Percentiles rank a stretch among this genome's conserved stretches.
phyloP scores from a whole-genome alignment of 2,888 invertebrate genomes.

The Gymnosoma rotundatum region DNA sequence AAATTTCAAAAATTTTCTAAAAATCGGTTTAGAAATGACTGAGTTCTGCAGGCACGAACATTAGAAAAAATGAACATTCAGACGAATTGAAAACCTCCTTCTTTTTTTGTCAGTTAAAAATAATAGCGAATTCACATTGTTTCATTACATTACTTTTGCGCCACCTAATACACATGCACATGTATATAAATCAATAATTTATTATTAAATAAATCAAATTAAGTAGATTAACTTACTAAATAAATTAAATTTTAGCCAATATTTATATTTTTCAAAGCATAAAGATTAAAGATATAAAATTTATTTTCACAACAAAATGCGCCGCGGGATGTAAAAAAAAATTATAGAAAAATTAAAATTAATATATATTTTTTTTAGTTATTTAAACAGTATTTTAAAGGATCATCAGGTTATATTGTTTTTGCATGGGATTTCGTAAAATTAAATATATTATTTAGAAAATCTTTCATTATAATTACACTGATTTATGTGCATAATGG shows the following conservation, averaged over 20 bases:
- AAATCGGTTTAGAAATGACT: too few species aligned
- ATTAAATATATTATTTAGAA: not conserved
- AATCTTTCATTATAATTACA: not conserved
- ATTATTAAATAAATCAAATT: conserved; percentile 57
- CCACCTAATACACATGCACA: too few species aligned
- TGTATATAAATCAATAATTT: conserved; percentile 53
- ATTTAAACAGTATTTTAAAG: conserved; percentile 18
- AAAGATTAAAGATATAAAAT: conserved; percentile 44
- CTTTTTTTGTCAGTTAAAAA: too few species aligned
- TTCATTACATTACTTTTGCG: too few species aligned
- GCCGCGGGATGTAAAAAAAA: conserved; percentile 23
- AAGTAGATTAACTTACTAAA: conserved; percentile 32
- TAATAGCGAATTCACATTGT: too few species aligned
- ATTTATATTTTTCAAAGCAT: conserved; percentile 41
- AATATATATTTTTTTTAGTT: conserved; percentile 16
- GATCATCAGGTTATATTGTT: conserved; percentile 25
- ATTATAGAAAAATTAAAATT: conserved; percentile 40
- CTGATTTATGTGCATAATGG: conserved; percentile 6
- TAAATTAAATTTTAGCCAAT: conserved; percentile 51
- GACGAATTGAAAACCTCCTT: too few species aligned
- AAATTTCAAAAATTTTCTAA: too few species aligned
- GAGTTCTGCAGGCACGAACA: too few species aligned
- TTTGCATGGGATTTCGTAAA: conserved; percentile 3
- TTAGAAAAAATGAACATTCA: too few species aligned
- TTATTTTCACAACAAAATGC: conserved; percentile 27